Conservation (phyloP, 2,113 vertebrate species). For the Dromas ardeola region DNA sequence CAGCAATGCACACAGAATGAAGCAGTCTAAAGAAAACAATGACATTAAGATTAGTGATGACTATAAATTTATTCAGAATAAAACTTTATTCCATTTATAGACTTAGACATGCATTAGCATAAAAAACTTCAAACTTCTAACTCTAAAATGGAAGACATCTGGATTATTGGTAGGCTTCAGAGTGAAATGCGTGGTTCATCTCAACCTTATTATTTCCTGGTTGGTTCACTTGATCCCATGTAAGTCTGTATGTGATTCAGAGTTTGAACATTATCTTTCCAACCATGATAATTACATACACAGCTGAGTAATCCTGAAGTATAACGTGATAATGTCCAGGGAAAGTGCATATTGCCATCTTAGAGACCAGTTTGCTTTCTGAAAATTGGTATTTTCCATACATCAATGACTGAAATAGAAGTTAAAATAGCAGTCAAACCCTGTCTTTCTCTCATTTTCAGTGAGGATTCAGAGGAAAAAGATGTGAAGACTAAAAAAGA, state of each 20-base stretch:
- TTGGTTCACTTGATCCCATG: not conserved
- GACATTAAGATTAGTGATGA: not conserved
- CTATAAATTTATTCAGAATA: not conserved
- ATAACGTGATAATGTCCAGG: not conserved
- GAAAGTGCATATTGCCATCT: not conserved
- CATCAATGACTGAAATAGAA: not conserved
- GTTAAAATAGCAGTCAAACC: not conserved
- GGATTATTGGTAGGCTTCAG: not conserved
- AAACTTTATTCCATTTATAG: not conserved
- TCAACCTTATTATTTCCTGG: not conserved
- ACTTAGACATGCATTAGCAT: not conserved
- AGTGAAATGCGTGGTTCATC: not conserved
- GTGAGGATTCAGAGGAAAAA: constrained; percentile 97
- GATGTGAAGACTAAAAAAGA: constrained; percentile 93
- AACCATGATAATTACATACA: not conserved
- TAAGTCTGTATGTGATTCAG: not conserved
- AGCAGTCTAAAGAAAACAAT: not conserved
- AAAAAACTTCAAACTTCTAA: not conserved
- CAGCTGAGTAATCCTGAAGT: not conserved
- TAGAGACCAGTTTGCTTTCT: not conserved
- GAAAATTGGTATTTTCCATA: not conserved
- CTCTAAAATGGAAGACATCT: not conserved
- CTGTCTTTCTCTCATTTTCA: constrained; percentile 58
- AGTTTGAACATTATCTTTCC: not conserved
- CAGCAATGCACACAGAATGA: not conserved